A percentile compares a stretch with the other conserved stretches of the same genome.
Conservation (phyloP, 2,888 invertebrate genomes). For the Andrena flavipes region DNA sequence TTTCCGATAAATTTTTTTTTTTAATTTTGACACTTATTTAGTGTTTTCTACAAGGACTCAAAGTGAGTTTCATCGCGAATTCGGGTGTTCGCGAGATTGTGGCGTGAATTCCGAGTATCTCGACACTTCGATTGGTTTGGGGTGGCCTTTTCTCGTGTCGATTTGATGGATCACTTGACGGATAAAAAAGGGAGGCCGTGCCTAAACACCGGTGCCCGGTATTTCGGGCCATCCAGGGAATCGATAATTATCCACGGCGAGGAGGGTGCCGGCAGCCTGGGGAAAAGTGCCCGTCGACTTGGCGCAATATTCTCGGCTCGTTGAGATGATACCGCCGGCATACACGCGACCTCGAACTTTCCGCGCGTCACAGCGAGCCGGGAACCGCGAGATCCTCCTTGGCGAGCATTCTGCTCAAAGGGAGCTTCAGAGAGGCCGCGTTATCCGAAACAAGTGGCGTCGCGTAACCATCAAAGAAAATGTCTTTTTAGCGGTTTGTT, state of each 20-base stretch:
- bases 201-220: not conserved
- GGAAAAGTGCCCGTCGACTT: not conserved
- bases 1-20: no score
- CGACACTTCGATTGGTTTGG: not conserved
- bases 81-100: not conserved
- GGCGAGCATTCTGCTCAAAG: no score
- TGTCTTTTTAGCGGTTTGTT: no score
- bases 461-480: no score
- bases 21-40: no score
- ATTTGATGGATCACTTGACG: not conserved
- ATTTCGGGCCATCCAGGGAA: not conserved
- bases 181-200: not conserved
- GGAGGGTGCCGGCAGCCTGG: not conserved
- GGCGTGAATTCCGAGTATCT: not conserved
- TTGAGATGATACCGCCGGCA: not conserved
- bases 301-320: not conserved
- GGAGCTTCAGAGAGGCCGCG: not conserved
- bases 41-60: no score
- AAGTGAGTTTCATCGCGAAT: not conserved
- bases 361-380: not conserved
- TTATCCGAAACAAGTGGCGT: conserved; percentile 13
- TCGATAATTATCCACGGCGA: conserved; percentile 40
- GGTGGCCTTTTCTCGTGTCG: not conserved
- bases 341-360: conserved; percentile 19
- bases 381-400: not conserved